Conservation (phyloP, 2,113 vertebrate species). For the Gallinago paraguaiae region DNA sequence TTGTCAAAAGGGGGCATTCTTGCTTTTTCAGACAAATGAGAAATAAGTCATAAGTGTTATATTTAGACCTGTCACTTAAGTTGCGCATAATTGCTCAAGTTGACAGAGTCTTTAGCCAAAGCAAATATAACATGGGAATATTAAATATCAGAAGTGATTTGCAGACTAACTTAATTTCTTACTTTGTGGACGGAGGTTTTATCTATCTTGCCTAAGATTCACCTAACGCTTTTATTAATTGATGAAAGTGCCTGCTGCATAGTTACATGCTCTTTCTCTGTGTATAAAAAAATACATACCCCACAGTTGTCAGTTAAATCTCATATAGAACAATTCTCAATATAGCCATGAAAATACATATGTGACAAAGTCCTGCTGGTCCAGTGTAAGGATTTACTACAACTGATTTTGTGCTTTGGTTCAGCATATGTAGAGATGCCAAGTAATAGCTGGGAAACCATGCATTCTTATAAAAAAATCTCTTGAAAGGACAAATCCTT, state of each 20-base stretch:
- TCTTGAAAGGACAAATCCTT: background rate
- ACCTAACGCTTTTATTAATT: slow-evolving; percentile 24
- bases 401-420: background rate
- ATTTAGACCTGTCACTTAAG: slow-evolving; percentile 2
- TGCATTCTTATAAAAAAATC: background rate
- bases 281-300: background rate
- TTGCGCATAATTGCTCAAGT: background rate
- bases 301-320: background rate
- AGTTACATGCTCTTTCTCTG: background rate
- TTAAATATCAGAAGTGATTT: slow-evolving; percentile 34
- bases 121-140: slow-evolving; percentile 19
- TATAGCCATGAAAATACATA: background rate
- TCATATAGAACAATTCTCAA: background rate
- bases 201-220: background rate
- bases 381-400: background rate
- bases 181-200: background rate
- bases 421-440: background rate
- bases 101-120: background rate
- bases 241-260: background rate
- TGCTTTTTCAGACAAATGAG: slow-evolving; percentile 72
- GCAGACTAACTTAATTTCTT: background rate
- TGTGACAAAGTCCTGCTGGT: background rate
- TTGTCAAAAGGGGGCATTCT: slow-evolving; percentile 79
- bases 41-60: background rate
- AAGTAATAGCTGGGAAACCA: background rate